Conservation (phyloP, 2,113 vertebrate species). For the Oophaga pumilio region DNA sequence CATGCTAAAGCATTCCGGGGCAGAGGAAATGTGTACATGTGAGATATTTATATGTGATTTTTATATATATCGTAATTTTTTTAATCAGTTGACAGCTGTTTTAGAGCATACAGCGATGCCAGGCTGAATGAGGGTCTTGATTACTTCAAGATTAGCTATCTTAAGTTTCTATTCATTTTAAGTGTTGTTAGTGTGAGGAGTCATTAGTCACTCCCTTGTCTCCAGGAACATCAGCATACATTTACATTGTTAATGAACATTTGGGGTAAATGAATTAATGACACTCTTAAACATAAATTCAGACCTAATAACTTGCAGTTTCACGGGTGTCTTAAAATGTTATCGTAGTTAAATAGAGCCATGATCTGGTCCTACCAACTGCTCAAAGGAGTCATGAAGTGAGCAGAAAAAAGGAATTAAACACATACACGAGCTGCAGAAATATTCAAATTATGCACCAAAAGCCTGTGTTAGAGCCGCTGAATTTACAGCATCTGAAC, state of each 20-base stretch:
- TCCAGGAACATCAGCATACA: conserved; percentile 92
- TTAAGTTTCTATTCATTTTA: conserved; percentile 85
- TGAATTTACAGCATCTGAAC: neutral
- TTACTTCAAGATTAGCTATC: conserved; percentile 90
- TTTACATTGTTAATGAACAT: conserved; percentile 98
- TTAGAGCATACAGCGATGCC: conserved; percentile 85
- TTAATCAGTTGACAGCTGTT: conserved; percentile 89
- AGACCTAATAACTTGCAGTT: conserved; percentile 83
- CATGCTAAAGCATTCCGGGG: conserved; percentile 56
- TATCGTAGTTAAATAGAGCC: conserved; percentile 71
- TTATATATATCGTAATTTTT: conserved; percentile 76
- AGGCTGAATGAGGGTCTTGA: conserved; percentile 86
- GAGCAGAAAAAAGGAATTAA: conserved; percentile 55
- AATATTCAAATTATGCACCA: neutral
- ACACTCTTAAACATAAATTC: conserved; percentile 91
- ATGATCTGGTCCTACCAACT: conserved; percentile 75
- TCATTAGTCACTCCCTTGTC: conserved; percentile 88
- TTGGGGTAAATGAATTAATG: conserved; percentile 92
- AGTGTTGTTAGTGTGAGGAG: conserved; percentile 87
- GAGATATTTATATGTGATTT: conserved; percentile 75
- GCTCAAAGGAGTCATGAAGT: conserved; percentile 74
- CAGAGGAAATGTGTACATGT: conserved; percentile 58
- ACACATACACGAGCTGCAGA: neutral
- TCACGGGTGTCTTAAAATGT: conserved; percentile 81
- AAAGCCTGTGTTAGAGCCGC: neutral